Evolutionary conservation across 2,888 invertebrate species (phyloP).

Genomic region (Drosophila falleni): DNA sequence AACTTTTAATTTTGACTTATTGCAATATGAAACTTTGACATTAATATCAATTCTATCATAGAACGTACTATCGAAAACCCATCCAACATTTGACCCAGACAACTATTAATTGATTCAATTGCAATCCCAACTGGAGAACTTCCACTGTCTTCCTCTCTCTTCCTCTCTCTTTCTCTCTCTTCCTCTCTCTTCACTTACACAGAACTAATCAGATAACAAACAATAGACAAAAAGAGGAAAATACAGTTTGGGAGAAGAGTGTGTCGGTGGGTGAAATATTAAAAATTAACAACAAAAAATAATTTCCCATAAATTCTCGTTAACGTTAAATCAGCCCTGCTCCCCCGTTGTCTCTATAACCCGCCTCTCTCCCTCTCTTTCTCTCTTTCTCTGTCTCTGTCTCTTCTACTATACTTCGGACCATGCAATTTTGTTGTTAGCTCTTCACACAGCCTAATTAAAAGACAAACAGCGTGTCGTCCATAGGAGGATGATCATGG

Average conservation of each 20-base stretch:
- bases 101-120: slow-evolving; percentile 74
- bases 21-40: slow-evolving; percentile 62
- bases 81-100: slow-evolving; percentile 49
- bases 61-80: slow-evolving; percentile 46
- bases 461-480: slow-evolving; percentile 70
- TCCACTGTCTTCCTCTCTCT: slow-evolving; percentile 4
- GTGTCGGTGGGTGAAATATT: slow-evolving; percentile 64
- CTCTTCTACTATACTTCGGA: not conserved
- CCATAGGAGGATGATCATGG: slow-evolving; percentile 27
- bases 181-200: not conserved
- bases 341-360: slow-evolving; percentile 3
- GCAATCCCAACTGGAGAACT: slow-evolving; percentile 36
- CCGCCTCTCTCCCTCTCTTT: slow-evolving; percentile 1
- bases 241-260: slow-evolving; percentile 8
- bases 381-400: not conserved
- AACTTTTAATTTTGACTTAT: slow-evolving; percentile 69
- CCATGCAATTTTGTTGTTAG: slow-evolving; percentile 60
- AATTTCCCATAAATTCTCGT: slow-evolving; percentile 82
- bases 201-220: slow-evolving; percentile 58
- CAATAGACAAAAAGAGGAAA: slow-evolving; percentile 46
- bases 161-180: not conserved
- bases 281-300: slow-evolving; percentile 78
- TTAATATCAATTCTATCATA: slow-evolving; percentile 69
- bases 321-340: slow-evolving; percentile 49
- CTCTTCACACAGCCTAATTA: slow-evolving; percentile 76